A percentile compares a stretch with the other conserved stretches of the same genome.
These are phyloP conservation scores for Anguilla rostrata DNA, from an alignment of 2,113 vertebrate species.

Conservation along the genomic window DNA sequence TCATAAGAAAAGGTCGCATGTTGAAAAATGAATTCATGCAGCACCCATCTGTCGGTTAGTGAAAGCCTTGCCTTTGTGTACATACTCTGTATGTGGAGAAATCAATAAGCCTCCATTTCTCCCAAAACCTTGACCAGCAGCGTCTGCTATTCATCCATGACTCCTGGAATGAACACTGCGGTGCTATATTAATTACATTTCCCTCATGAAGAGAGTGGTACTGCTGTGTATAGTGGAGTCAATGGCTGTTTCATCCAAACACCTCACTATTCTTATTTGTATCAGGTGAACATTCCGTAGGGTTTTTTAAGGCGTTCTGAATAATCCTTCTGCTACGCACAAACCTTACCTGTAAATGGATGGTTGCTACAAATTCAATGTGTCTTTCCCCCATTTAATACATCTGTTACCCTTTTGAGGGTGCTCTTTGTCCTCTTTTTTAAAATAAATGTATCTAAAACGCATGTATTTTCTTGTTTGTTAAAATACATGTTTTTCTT, in stretches of 20 bases:
- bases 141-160: slow-evolving; percentile 33
- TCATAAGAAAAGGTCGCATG: not conserved
- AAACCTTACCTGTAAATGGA: no score
- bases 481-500: no score
- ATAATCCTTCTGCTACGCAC: not conserved
- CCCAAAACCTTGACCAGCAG: slow-evolving; percentile 27
- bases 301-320: not conserved
- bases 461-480: no score
- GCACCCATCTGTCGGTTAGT: not conserved
- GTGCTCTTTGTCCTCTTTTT: no score
- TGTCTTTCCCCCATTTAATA: no score
- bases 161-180: slow-evolving; percentile 22
- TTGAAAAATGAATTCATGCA: not conserved
- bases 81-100: slow-evolving; percentile 12
- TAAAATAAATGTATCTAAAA: no score
- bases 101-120: slow-evolving; percentile 36
- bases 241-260: not conserved
- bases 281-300: not conserved
- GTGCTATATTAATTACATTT: slow-evolving; percentile 36
- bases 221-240: slow-evolving; percentile 22
- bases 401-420: no score
- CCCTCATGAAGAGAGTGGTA: slow-evolving; percentile 16
- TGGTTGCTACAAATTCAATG: no score
- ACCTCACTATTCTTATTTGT: not conserved
- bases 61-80: not conserved